Base-by-base conservation (phyloP, 2,797 vertebrate genomes). In the Paguma larvata region DNA sequence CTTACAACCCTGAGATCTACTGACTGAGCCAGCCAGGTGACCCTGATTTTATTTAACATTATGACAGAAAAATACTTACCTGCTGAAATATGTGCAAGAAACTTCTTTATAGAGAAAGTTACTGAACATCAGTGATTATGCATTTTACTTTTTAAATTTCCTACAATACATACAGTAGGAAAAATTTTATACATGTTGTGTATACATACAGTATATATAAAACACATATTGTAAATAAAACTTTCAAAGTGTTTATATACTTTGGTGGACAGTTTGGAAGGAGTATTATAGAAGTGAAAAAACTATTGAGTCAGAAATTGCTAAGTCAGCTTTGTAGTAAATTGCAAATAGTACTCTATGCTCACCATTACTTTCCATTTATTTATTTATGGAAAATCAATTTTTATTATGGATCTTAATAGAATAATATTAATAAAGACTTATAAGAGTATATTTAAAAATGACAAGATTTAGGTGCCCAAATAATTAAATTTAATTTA, bases 241-340 rank as follows among this genome's bases (percentile, higher is more conserved):
- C 21, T 93, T 84, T 85, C 72, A 67, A 12, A 80, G 3, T 96
- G 32, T 16, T 73, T 86, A 56, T 14, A 92, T 32, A 18, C 65
- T 93, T 82, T 56, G 21, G 19, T 79, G 27, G 5, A 77, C 3
- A 51, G 1, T 18, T 32, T 73, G 67, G 27, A 18, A 38, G 30
- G 11, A 73, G 13, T 67, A 25, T 82, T 56, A 38, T 0, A 67
- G 67, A 85, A 48, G 38, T 92, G 89, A 46, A 92, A 78, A 92
- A 91, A n/a, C 34, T 44, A 21, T 62, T 92, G 19, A 15, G 32
- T 56, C 3, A 68, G 53, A 84, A 90, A 93, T 77, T 89, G n/a
- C 19, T 85, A 88, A 82, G 75, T 70, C 56, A 93, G 16, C 14
- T 95, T 95, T 93, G 48, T 73, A 32, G 34, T 94, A 95, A 87